Conservation (phyloP, 2,113 vertebrate genomes). For the Trinectes maculatus region DNA sequence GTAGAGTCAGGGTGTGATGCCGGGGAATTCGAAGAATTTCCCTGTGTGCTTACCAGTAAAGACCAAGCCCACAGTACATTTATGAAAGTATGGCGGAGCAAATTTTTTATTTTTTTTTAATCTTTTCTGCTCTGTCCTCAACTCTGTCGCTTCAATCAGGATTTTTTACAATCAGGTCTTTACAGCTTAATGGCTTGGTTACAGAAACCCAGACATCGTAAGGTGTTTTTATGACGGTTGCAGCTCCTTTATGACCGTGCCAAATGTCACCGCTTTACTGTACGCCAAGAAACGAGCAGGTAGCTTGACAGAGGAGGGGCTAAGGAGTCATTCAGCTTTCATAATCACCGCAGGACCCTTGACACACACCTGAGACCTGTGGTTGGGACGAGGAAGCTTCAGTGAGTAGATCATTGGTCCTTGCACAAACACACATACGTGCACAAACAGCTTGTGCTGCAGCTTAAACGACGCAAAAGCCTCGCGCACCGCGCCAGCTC, state of each 20-base stretch:
- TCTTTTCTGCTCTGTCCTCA: conserved; percentile 55
- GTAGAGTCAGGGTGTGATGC: conserved; percentile 59
- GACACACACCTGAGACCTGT: background rate
- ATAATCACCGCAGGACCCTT: conserved; percentile 5
- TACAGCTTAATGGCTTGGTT: conserved; percentile 75
- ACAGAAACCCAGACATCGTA: conserved; percentile 75
- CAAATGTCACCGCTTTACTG: conserved; percentile 68
- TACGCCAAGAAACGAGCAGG: conserved; percentile 31
- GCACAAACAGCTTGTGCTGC: conserved; percentile 17
- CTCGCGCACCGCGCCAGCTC: conserved; percentile 24
- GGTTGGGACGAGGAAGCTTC: conserved; percentile 5
- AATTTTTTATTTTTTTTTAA: conserved; percentile 75
- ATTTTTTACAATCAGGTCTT: conserved; percentile 70
- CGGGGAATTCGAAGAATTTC: conserved; percentile 73
- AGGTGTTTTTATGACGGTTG: conserved; percentile 73
- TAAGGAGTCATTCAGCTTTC: conserved; percentile 14
- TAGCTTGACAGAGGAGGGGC: conserved; percentile 2
- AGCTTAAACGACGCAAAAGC: background rate
- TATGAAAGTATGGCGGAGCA: conserved; percentile 54
- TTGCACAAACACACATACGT: conserved; percentile 2
- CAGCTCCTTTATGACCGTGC: conserved; percentile 63
- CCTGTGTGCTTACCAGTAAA: conserved; percentile 57
- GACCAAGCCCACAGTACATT: conserved; percentile 61
- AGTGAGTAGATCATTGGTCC: background rate
- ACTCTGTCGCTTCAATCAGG: conserved; percentile 60